A percentile compares a stretch with the other conserved stretches of the same genome.
Conservation (phyloP, 2,888 invertebrate species). For the Phymatocera aterrima region DNA sequence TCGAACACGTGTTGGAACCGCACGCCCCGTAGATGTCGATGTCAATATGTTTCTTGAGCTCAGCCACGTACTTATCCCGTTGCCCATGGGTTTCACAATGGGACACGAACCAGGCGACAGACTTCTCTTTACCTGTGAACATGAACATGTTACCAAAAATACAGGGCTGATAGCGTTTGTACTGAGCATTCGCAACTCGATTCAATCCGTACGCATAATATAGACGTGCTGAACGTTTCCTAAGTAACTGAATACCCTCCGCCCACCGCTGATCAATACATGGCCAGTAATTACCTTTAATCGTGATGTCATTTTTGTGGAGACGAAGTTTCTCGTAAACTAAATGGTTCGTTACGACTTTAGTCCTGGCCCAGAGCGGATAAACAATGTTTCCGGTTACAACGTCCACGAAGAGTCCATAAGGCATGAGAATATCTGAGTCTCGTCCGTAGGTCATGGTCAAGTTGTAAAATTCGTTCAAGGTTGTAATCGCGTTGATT, state of each 20-base stretch:
- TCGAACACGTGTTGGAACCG: slow-evolving; percentile 62
- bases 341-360: neutral
- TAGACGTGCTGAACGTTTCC: no score
- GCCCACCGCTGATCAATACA: neutral
- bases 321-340: neutral
- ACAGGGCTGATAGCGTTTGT: no score
- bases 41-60: slow-evolving; percentile 75
- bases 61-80: slow-evolving; percentile 70
- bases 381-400: neutral
- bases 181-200: neutral
- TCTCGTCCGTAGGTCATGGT: slow-evolving; percentile 76
- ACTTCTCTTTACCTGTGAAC: slow-evolving; percentile 64
- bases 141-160: neutral
- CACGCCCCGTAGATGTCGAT: slow-evolving; percentile 78
- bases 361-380: neutral
- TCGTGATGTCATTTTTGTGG: neutral
- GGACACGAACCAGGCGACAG: slow-evolving; percentile 73
- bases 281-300: neutral
- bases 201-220: no score
- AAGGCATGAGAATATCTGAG: slow-evolving; percentile 74
- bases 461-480: slow-evolving; percentile 74
- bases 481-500: slow-evolving; percentile 25
- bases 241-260: no score
- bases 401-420: slow-evolving; percentile 56
- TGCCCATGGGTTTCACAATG: slow-evolving; percentile 70